Conservation (phyloP, 2,797 vertebrate genomes). For the Meriones psammophilus region DNA sequence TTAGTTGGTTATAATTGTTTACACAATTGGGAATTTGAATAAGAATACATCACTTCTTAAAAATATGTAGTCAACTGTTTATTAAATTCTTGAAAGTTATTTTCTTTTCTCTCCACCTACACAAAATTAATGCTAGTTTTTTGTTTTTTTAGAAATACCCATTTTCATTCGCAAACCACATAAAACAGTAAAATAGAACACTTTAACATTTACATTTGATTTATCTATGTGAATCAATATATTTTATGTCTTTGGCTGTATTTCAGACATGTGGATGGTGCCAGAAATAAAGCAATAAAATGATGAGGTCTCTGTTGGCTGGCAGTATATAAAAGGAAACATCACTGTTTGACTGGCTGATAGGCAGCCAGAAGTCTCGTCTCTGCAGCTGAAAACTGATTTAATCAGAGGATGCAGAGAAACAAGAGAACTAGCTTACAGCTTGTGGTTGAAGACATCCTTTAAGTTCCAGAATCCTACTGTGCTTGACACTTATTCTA, state of each 20-base stretch:
- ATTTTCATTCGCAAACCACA: neutral
- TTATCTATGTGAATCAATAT: neutral
- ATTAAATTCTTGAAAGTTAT: neutral
- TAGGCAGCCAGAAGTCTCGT: neutral
- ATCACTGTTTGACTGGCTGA: neutral
- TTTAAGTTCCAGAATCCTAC: neutral
- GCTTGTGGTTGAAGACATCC: neutral
- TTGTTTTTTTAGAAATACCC: neutral
- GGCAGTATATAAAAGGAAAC: neutral
- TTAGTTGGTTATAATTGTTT: neutral
- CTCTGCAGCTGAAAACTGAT: neutral
- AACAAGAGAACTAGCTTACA: neutral
- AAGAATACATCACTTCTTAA: neutral
- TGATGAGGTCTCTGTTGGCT: neutral
- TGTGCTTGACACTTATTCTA: neutral
- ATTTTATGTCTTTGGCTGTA: neutral
- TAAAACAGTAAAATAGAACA: neutral
- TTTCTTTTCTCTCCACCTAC: neutral
- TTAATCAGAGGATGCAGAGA: neutral
- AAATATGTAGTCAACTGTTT: too few species aligned
- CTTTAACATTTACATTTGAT: neutral
- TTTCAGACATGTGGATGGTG: neutral
- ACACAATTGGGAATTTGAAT: neutral
- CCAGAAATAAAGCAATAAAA: neutral
- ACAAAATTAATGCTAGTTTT: neutral